Percentiles rank a stretch among this genome's conserved stretches.
phyloP scores from a whole-genome alignment of 2,888 invertebrate genomes.

The Subacronicta megacephala region DNA sequence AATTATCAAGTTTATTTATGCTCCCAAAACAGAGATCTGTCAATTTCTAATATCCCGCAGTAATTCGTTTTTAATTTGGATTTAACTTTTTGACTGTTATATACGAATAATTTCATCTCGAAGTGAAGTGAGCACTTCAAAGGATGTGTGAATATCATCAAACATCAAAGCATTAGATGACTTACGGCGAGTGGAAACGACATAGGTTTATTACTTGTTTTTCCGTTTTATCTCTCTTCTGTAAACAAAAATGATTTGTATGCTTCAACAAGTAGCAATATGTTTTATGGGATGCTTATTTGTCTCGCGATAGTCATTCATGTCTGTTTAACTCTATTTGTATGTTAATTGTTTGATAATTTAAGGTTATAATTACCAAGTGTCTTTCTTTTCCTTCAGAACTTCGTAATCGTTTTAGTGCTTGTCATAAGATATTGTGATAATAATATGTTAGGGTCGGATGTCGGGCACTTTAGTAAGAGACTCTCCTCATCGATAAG shows the following conservation, averaged over 20 bases:
- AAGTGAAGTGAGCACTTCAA: constrained; percentile 50
- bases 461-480: constrained; percentile 63
- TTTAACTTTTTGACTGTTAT: constrained; percentile 8
- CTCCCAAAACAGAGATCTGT: not conserved
- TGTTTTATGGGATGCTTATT: constrained; percentile 39
- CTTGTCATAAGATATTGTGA: constrained; percentile 56
- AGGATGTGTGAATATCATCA: constrained; percentile 58
- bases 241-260: constrained; percentile 62
- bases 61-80: not conserved
- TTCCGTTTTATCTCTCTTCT: constrained; percentile 59
- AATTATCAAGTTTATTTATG: too few species aligned
- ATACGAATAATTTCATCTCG: constrained; percentile 34
- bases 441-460: constrained; percentile 59
- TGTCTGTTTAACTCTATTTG: constrained; percentile 20
- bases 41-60: not conserved
- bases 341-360: constrained; percentile 7
- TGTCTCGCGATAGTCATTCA: constrained; percentile 13
- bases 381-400: constrained; percentile 15
- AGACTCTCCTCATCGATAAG: constrained; percentile 70
- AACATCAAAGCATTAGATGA: constrained; percentile 68
- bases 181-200: constrained; percentile 63
- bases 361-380: constrained; percentile 22
- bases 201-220: constrained; percentile 61
- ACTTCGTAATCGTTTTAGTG: constrained; percentile 36
- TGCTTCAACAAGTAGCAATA: constrained; percentile 48